A percentile compares a stretch with the other conserved stretches of the same genome.
phyloP scores from a whole-genome alignment of 2,797 vertebrate genomes.

The Thripadectes ignobilis region DNA sequence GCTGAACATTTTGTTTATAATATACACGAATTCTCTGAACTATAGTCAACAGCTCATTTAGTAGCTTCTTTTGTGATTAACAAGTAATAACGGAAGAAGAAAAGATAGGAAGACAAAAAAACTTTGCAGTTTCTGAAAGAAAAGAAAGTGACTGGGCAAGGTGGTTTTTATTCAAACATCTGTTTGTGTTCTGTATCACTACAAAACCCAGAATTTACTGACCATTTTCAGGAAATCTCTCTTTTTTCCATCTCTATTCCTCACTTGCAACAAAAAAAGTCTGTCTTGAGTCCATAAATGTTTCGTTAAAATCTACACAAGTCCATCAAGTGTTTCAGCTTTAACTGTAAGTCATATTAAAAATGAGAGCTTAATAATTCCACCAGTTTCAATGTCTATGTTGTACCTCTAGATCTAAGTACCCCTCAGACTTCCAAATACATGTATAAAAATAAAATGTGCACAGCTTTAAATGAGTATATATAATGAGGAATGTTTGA shows the following conservation, averaged over 20 bases:
- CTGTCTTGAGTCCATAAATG: neutral
- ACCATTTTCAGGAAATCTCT: neutral
- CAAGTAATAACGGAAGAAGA: neutral
- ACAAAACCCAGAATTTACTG: neutral
- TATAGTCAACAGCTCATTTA: neutral
- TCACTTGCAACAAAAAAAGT: neutral
- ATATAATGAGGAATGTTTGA: neutral
- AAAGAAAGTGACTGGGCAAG: neutral
- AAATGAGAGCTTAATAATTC: neutral
- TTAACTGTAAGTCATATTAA: neutral
- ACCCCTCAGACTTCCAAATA: neutral
- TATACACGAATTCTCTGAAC: neutral
- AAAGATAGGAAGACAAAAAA: neutral
- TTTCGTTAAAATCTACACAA: neutral
- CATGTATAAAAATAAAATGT: neutral
- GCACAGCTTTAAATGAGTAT: neutral
- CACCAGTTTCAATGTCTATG: neutral
- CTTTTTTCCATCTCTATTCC: neutral
- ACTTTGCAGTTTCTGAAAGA: neutral
- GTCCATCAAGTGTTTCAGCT: neutral
- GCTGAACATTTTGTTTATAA: neutral
- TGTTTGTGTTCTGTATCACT: neutral
- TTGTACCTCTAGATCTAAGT: neutral
- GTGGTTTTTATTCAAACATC: neutral
- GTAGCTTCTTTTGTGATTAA: neutral